Percentiles rank a stretch among this genome's conserved stretches.
These are phyloP conservation scores for Corythoichthys intestinalis DNA, from an alignment of 2,113 vertebrate genomes.

Conservation along the genomic window DNA sequence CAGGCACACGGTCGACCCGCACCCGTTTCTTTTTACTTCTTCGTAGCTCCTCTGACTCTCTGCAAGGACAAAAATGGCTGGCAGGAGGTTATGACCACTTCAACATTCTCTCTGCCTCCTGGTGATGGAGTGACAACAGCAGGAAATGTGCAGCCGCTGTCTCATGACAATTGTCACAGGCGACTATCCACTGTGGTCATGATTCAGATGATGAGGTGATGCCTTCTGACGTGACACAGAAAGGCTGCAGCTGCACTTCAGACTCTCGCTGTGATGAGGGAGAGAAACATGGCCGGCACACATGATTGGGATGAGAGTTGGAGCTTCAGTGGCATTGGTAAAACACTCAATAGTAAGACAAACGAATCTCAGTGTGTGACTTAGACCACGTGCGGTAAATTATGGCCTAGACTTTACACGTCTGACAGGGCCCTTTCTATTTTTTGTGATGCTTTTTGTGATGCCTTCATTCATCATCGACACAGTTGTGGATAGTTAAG, in stretches of 20 bases:
- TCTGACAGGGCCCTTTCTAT: neutral
- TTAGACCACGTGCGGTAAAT: conserved; percentile 14
- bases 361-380: conserved; percentile 35
- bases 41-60: conserved; percentile 15
- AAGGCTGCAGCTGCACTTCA: conserved; percentile 37
- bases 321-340: conserved; percentile 47
- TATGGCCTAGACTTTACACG: conserved; percentile 16
- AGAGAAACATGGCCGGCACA: conserved; percentile 6
- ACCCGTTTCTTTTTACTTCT: conserved; percentile 14
- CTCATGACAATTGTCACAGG: conserved; percentile 14
- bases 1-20: conserved; percentile 11
- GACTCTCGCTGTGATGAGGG: neutral
- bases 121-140: conserved; percentile 5
- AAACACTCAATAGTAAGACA: conserved; percentile 39
- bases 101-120: neutral
- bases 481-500: conserved; percentile 14
- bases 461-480: conserved; percentile 19
- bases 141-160: conserved; percentile 18
- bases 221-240: conserved; percentile 44
- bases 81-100: conserved; percentile 29
- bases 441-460: neutral
- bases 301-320: conserved; percentile 12
- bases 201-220: conserved; percentile 45
- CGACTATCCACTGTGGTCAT: conserved; percentile 3
- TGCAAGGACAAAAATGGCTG: conserved; percentile 37